These are phyloP conservation scores for Limulus polyphemus DNA, from an alignment of 2,888 invertebrate species.

Conservation along the genomic window DNA sequence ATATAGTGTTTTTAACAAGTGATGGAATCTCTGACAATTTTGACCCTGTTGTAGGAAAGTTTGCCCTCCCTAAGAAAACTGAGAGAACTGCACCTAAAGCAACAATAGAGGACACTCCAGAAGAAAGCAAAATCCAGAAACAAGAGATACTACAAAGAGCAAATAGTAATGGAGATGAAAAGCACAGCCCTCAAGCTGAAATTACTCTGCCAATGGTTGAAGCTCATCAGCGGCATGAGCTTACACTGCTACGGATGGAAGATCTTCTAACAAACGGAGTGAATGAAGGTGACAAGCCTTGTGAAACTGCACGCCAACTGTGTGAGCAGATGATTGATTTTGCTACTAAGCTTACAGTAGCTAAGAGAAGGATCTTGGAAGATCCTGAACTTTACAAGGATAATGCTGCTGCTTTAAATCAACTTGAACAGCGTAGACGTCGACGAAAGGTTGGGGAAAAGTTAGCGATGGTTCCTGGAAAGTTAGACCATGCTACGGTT, in stretches of 20 bases:
- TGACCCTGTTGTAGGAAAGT: conserved; percentile 80
- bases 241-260: conserved; percentile 59
- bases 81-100: conserved; percentile 6
- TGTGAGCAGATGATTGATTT: conserved; percentile 64
- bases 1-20: conserved; percentile 74
- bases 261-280: conserved; percentile 57
- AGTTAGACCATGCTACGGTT: conserved; percentile 74
- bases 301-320: conserved; percentile 47
- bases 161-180: conserved; percentile 4
- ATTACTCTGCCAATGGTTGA: conserved; percentile 50
- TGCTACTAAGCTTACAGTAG: conserved; percentile 61
- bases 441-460: conserved; percentile 58
- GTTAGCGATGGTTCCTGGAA: conserved; percentile 65
- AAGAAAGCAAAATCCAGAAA: conserved; percentile 10
- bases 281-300: conserved; percentile 43
- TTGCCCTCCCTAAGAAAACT: conserved; percentile 43
- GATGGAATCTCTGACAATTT: conserved; percentile 83
- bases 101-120: neutral
- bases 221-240: conserved; percentile 59
- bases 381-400: conserved; percentile 57
- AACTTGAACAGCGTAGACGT: conserved; percentile 43
- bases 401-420: conserved; percentile 3
- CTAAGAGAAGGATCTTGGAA: conserved; percentile 67
- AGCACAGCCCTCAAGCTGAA: conserved; percentile 8
- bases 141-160: conserved; percentile 11